Evolutionary conservation across 1,140 invertebrate genomes (phyloP).

Genomic region (Orchesella cincta): DNA sequence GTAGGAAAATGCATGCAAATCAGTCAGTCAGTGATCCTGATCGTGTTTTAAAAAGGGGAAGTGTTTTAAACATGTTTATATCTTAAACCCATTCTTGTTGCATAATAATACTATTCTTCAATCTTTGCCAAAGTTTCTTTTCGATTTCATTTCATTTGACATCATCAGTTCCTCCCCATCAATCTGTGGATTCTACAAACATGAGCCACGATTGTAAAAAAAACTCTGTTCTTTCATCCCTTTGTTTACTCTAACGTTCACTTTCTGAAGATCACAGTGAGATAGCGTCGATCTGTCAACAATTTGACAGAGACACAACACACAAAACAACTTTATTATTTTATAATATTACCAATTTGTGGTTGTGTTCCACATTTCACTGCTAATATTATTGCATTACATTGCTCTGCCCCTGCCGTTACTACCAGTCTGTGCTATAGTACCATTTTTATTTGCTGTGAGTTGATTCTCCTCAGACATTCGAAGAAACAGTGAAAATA

Average conservation of each 20-base stretch:
- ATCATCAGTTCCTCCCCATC: not conserved
- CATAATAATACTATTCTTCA: too few species aligned
- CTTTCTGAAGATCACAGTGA: too few species aligned
- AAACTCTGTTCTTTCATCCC: not conserved
- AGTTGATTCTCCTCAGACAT: not conserved
- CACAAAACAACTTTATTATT: conserved; percentile 4
- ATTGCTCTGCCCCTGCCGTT: not conserved
- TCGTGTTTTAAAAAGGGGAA: too few species aligned
- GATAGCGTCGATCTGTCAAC: too few species aligned
- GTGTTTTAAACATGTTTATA: too few species aligned
- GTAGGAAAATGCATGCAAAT: too few species aligned
- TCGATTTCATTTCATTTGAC: too few species aligned
- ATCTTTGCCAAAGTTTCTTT: too few species aligned
- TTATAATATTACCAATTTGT: not conserved
- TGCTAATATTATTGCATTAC: not conserved
- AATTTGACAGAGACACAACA: not conserved
- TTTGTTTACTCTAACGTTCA: too few species aligned
- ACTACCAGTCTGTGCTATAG: not conserved
- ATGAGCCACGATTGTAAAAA: not conserved
- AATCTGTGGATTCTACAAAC: not conserved
- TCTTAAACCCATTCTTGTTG: too few species aligned
- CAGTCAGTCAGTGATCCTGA: too few species aligned
- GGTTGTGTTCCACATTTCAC: not conserved
- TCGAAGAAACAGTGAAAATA: not conserved
- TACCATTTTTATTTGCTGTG: not conserved